Evolutionary conservation across 1,140 invertebrate species (phyloP).

Genomic region (Amyelois transitella): DNA sequence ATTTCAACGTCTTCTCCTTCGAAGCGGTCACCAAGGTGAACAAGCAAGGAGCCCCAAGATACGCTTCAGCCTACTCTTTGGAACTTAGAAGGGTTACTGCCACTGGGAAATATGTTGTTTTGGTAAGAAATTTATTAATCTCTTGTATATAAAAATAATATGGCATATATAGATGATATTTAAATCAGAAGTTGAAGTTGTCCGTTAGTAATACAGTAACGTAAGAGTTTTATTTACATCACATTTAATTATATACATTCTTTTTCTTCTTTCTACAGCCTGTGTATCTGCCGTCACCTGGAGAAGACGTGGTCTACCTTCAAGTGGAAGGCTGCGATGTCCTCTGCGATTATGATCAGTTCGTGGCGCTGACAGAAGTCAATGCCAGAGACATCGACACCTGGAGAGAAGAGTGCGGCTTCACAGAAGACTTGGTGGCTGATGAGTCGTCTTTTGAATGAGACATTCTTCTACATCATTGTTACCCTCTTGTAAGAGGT

Average conservation of each 20-base stretch:
- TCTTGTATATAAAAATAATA: not conserved
- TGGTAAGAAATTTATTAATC: conserved; percentile 16
- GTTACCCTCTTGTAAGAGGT: too few species aligned
- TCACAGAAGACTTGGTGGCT: conserved; percentile 5
- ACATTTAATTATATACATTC: not conserved
- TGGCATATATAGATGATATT: not conserved
- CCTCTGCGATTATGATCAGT: conserved; percentile 10
- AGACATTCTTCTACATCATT: too few species aligned
- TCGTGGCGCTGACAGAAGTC: conserved; percentile 1
- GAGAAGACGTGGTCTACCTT: conserved; percentile 10
- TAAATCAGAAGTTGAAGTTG: not conserved
- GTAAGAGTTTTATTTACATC: too few species aligned
- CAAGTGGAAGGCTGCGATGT: conserved; percentile 10
- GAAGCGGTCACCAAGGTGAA: conserved; percentile 12
- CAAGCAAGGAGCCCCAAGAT: conserved; percentile 18
- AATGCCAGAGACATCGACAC: conserved; percentile 4
- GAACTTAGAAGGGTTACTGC: conserved; percentile 14
- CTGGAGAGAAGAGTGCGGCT: conserved; percentile 13
- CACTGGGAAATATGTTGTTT: conserved; percentile 18
- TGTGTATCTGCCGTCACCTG: conserved; percentile 13
- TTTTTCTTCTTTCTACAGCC: conserved; percentile 10
- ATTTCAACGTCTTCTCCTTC: conserved; percentile 22
- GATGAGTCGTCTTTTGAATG: too few species aligned
- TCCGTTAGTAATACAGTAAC: not conserved
- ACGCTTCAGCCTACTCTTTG: conserved; percentile 14